A percentile compares a stretch with the other conserved stretches of the same genome.
These are phyloP conservation scores for Lagopus leucura DNA, from an alignment of 2,113 vertebrate species.

Conservation along the genomic window DNA sequence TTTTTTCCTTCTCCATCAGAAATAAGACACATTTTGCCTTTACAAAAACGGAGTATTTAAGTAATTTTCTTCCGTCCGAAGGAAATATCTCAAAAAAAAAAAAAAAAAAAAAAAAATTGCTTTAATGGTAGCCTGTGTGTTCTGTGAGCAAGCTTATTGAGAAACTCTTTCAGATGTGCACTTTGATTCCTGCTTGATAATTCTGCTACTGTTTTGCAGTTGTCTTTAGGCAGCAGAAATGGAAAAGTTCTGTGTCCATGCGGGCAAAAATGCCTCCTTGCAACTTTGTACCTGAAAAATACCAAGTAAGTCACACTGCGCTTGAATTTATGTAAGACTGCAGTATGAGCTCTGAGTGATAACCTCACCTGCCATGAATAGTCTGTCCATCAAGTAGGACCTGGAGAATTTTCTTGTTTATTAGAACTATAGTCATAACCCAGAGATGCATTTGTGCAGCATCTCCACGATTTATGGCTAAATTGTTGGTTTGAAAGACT, in stretches of 20 bases:
- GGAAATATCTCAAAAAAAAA: not conserved
- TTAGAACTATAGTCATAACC: not conserved
- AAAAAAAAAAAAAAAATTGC: not conserved
- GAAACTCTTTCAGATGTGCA: not conserved
- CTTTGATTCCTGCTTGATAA: not conserved
- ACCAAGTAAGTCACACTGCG: slow-evolving; percentile 79
- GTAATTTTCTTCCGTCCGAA: not conserved
- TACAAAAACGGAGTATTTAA: not conserved
- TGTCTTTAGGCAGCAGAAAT: slow-evolving; percentile 72
- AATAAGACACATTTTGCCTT: not conserved
- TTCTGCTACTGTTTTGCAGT: slow-evolving; percentile 62
- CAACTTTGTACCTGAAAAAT: slow-evolving; percentile 84
- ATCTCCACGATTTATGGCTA: not conserved
- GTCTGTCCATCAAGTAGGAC: not conserved
- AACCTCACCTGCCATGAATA: not conserved
- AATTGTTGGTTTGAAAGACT: not conserved
- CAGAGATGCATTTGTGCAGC: not conserved
- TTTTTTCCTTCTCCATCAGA: not conserved
- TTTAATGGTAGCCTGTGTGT: fast-evolving
- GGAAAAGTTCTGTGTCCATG: slow-evolving; percentile 45
- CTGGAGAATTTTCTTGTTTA: not conserved
- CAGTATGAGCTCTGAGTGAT: not conserved
- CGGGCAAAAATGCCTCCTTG: slow-evolving; percentile 87
- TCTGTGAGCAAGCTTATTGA: not conserved
- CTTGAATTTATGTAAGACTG: not conserved